Evolutionary conservation across 1,140 invertebrate species (phyloP), one percentile per base, ranked within the genome.

Genomic region (Heliconius congener): DNA sequence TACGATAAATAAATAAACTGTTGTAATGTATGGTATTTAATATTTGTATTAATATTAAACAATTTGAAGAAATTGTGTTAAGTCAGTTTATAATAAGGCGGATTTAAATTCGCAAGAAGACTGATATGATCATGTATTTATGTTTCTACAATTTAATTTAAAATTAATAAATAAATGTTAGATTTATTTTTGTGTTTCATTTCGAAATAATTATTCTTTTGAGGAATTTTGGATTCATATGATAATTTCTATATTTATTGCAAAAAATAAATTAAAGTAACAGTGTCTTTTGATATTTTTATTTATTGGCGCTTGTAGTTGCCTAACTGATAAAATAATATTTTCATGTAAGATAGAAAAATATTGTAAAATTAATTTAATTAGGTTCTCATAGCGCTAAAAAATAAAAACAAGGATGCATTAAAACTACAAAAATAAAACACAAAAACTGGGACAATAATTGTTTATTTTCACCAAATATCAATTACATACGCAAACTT

Each of bases 81-180:
- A 74, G 81, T 81, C 71, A 55, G 77, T 82, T 82, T 66, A 77
- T 82, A 84, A 87, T 82, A 60, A 81, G 81, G 85, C 83, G 82
- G 66, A 80, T 85, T 85, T 82, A 89, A 90, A 90, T 90, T 89
- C 89, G 90, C 86, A 88, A 90, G 78, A 93, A 93, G 91, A 93
- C 91, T 93, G 91, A 93, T 90, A 66, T 57, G 60, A 66, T 66
- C 27, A 66, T 30, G 55, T 57, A 57, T 23, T n/a, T 57, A 23
- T 66, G n/a, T 66, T 66, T 89, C 87, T 89, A 91, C 80, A 90
- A 84, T 87, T 87, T 88, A 85, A 83, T 86, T 85, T 85, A 85
- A 83, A 83, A 79, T 85, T 85, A 86, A 83, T 82, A 80, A 66
- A 66, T 91, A 88, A 91, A 91, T 89, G 89, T 91, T 91, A 91